A percentile compares a stretch with the other conserved stretches of the same genome.
phyloP scores from a whole-genome alignment of 1,140 invertebrate genomes.

The Hylaeus anthracinus region DNA sequence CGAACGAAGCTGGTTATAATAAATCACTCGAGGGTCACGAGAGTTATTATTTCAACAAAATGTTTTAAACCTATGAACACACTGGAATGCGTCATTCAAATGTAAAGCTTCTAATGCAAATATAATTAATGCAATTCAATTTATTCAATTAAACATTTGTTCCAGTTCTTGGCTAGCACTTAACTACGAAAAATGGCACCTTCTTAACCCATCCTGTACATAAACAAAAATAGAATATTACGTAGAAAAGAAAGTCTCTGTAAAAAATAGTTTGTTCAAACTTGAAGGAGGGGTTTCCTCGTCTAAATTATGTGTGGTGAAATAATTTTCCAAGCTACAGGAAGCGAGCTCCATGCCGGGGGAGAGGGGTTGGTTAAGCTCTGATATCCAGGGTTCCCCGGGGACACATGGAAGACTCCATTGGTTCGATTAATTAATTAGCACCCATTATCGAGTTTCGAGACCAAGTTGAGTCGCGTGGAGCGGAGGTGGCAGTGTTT shows the following conservation, averaged over 20 bases:
- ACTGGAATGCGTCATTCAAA: not conserved
- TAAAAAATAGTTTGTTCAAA: too few species aligned
- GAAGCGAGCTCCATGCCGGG: constrained; percentile 2
- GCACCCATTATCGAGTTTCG: constrained; percentile 50
- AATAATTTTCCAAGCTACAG: constrained; percentile 16
- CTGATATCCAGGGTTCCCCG: constrained; percentile 18
- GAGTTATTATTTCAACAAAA: constrained; percentile 9
- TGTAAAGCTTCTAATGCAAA: constrained; percentile 3
- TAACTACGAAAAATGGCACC: too few species aligned
- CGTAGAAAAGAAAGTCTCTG: too few species aligned
- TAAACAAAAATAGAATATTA: too few species aligned
- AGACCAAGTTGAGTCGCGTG: constrained; percentile 16
- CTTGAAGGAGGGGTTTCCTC: not conserved
- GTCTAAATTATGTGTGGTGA: not conserved
- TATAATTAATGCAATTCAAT: not conserved
- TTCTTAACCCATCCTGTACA: too few species aligned
- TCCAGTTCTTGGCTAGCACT: too few species aligned
- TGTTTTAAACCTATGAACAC: not conserved
- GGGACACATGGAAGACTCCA: constrained; percentile 30
- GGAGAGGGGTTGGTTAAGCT: constrained; percentile 11
- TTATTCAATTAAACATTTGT: too few species aligned
- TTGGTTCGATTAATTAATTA: constrained; percentile 53
- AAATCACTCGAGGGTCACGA: constrained; percentile 13
- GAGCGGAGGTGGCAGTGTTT: constrained; percentile 13
- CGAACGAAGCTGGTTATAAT: constrained; percentile 38